Conservation (phyloP, 2,888 invertebrate genomes). For the Erebia epiphron region DNA sequence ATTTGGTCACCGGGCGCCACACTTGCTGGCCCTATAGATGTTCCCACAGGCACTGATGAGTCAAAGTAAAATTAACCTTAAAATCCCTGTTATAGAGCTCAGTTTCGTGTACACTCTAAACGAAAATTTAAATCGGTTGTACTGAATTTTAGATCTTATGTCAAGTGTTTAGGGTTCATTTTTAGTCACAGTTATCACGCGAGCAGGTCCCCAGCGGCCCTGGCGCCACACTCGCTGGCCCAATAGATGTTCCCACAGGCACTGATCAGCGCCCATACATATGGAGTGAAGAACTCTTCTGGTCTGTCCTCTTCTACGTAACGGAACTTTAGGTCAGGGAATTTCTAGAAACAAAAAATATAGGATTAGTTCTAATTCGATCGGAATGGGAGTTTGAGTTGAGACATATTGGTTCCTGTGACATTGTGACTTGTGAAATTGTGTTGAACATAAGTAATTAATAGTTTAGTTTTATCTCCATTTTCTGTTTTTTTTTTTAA, state of each 20-base stretch:
- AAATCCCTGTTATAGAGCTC: too few relatives aligned
- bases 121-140: too few relatives aligned
- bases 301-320: slow-evolving; percentile 99
- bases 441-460: too few relatives aligned
- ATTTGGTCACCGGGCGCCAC: slow-evolving; percentile 52
- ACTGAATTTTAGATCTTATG: too few relatives aligned
- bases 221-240: slow-evolving; percentile 73
- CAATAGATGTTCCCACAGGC: slow-evolving; percentile 79
- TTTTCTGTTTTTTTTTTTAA: too few relatives aligned
- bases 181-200: slow-evolving; percentile 48
- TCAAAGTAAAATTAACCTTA: too few relatives aligned
- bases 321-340: slow-evolving; percentile 98
- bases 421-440: too few relatives aligned
- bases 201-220: slow-evolving; percentile 60
- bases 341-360: slow-evolving; percentile 87
- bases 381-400: background rate
- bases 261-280: slow-evolving; percentile 97
- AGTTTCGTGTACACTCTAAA: too few relatives aligned
- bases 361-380: background rate
- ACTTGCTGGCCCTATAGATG: slow-evolving; percentile 76
- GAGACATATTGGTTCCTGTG: too few relatives aligned
- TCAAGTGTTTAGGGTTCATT: too few relatives aligned
- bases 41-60: slow-evolving; percentile 87
- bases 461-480: too few relatives aligned
- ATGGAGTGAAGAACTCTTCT: slow-evolving; percentile 99